Base-by-base conservation (phyloP, 1,140 invertebrate genomes). In the Lycorma delicatula region DNA sequence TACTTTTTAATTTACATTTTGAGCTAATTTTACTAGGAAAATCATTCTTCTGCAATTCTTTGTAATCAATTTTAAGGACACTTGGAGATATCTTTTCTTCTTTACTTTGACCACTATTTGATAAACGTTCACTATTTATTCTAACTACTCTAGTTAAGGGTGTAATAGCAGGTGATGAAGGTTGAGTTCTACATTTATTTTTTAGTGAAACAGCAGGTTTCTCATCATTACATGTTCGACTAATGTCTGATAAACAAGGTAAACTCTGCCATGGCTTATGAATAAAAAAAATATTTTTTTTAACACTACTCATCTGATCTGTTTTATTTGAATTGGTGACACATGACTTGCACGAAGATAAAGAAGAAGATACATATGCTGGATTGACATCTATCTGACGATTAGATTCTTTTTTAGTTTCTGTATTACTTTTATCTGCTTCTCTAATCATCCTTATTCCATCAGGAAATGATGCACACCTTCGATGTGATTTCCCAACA, bases 391-490 rank as follows among this genome's bases (percentile, higher is more conserved):
- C n/a, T n/a, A n/a, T n/a, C n/a, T n/a, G 23, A 16, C 16, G 38
- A 31, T 36, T 23, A 34, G 20, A 25, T n/a, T 41, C 12, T 41
- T 11, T 22, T 38, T 28, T 59, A 54, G 29, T n/a, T 16, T 16
- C 23, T 18, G 7, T 22, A 48, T 25, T n/a, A 20, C n/a, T n/a
- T n/a, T n/a, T n/a, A n/a, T n/a, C n/a, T n/a, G n/a, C n/a, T n/a
- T n/a, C n/a, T n/a, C n/a, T n/a, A 7, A 50, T 38, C 18, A 46
- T 47, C 20, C 60, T 50, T 22, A 63, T 60, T 41, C 67, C 62
- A 61, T 75, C 71, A 16, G 74, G 74, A 63, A 72, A 73, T 16
- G 72, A 74, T 20, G 71, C 73, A 63, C 73, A 72, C 58, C 74
- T 63, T 31, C 72, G 61, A 55, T 76, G 73, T 47, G 64, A 53